phyloP scores from a whole-genome alignment of 2,113 vertebrate species.

The Dicrurus megarhynchus region DNA sequence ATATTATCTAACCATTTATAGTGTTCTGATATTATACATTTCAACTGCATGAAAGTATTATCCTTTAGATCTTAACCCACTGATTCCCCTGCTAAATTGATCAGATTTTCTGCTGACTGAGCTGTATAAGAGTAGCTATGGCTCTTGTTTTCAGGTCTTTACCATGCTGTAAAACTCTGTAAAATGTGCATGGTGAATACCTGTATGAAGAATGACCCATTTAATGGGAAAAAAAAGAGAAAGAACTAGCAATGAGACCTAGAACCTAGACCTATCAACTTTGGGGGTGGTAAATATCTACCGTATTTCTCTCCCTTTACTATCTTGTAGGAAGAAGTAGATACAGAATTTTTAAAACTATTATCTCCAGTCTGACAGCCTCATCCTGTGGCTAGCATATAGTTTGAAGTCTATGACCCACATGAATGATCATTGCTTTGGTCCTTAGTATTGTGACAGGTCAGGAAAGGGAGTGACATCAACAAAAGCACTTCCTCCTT shows the following conservation, averaged over 20 bases:
- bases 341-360: not conserved
- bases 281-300: not conserved
- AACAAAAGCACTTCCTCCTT: not conserved
- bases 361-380: not conserved
- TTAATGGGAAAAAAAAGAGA: not conserved
- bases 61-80: not conserved
- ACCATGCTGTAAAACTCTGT: not conserved
- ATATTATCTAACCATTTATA: not conserved
- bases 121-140: not conserved
- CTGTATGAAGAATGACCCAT: not conserved
- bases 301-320: not conserved
- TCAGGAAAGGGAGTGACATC: not conserved
- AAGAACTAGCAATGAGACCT: not conserved
- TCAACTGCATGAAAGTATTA: not conserved
- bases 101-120: not conserved
- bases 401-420: not conserved
- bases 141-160: not conserved
- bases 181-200: not conserved
- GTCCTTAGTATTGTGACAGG: not conserved
- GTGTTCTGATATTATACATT: not conserved
- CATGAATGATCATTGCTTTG: not conserved
- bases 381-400: not conserved
- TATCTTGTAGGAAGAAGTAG: not conserved
- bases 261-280: not conserved
- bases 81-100: not conserved